Percentiles rank a stretch among this genome's conserved stretches.
Evolutionary conservation across 2,888 invertebrate species (phyloP).

Genomic region (Cataglyphis altisquamis): DNA sequence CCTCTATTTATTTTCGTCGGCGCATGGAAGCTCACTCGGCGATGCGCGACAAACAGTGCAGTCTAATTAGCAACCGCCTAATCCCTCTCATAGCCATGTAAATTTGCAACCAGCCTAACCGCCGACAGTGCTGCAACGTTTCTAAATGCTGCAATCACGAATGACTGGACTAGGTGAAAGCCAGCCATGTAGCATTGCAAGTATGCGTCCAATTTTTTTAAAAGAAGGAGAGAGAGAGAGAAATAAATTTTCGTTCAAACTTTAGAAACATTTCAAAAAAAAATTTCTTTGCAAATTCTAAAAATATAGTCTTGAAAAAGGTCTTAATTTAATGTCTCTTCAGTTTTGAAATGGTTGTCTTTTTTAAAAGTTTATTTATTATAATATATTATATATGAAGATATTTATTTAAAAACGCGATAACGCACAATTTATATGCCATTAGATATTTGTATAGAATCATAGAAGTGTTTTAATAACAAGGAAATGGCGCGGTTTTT

Average conservation of each 20-base stretch:
- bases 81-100: conserved; percentile 74
- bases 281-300: neutral
- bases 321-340: neutral
- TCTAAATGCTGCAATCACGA: conserved; percentile 37
- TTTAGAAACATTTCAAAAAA: neutral
- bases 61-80: conserved; percentile 82
- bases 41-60: conserved; percentile 79
- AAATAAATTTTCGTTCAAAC: neutral
- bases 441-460: conserved; percentile 4
- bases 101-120: conserved; percentile 78
- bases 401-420: neutral
- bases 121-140: conserved; percentile 72
- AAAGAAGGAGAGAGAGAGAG: neutral
- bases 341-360: neutral
- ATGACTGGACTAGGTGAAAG: conserved; percentile 17
- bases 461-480: neutral
- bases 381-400: neutral
- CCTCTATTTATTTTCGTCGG: conserved; percentile 76
- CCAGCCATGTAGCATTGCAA: neutral
- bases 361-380: neutral
- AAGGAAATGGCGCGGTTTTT: neutral
- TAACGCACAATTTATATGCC: neutral
- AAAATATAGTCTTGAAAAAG: neutral
- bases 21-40: conserved; percentile 73
- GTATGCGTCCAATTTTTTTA: neutral